A percentile compares a stretch with the other conserved stretches of the same genome.
These are phyloP conservation scores for Callorhinus ursinus DNA, from an alignment of 2,113 vertebrate genomes.

Conservation along the genomic window DNA sequence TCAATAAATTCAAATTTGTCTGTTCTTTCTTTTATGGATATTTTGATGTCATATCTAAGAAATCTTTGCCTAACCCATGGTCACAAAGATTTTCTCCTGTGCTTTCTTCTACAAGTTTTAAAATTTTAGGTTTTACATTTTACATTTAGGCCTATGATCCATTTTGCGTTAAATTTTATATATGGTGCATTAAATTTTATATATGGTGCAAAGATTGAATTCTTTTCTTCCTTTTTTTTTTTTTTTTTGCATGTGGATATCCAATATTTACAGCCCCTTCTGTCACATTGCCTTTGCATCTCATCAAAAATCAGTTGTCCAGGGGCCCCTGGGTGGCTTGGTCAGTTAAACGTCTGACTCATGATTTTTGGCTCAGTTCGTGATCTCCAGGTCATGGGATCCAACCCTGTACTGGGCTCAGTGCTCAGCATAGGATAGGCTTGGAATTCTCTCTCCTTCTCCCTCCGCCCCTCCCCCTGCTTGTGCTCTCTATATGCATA, in stretches of 20 bases:
- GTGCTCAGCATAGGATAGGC: too few species aligned
- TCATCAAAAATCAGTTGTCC: not conserved
- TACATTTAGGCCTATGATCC: not conserved
- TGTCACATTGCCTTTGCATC: not conserved
- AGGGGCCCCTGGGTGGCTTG: not conserved
- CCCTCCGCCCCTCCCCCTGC: too few species aligned
- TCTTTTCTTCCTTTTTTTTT: not conserved
- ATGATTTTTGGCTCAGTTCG: too few species aligned
- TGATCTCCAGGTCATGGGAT: too few species aligned
- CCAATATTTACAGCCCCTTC: not conserved
- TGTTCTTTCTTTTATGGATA: not conserved
- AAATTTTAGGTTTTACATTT: not conserved
- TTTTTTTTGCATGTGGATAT: not conserved
- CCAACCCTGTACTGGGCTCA: too few species aligned
- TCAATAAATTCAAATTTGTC: not conserved
- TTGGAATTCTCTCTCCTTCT: too few species aligned
- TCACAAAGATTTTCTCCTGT: not conserved
- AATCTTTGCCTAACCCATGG: not conserved
- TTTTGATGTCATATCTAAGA: not conserved
- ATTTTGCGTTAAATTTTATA: not conserved
- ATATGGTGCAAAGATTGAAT: not conserved
- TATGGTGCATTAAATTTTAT: not conserved
- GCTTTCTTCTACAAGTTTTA: not conserved
- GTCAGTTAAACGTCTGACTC: too few species aligned
- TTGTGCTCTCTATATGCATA: too few species aligned